Percentiles rank a stretch among this genome's conserved stretches.
Evolutionary conservation across 2,797 vertebrate species (phyloP).

Genomic region (Acrossocheilus wenchowensis): DNA sequence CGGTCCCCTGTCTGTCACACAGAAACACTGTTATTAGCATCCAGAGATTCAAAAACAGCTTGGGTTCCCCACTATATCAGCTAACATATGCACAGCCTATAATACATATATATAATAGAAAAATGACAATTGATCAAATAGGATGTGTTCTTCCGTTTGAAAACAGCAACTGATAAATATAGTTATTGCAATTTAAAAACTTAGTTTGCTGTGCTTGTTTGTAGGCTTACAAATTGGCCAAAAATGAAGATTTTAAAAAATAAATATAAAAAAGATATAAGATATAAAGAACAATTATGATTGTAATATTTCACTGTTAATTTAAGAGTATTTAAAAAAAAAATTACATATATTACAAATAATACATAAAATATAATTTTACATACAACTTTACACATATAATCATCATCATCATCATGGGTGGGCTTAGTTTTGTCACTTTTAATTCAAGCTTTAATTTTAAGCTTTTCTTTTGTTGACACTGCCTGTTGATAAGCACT

Average conservation of each 20-base stretch:
- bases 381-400: too few species aligned
- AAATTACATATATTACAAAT: not conserved
- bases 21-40: not conserved
- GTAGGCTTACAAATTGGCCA: not conserved
- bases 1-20: conserved; percentile 75
- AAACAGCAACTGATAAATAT: not conserved
- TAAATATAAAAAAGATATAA: not conserved
- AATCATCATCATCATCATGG: not conserved
- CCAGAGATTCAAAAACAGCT: not conserved
- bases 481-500: not conserved
- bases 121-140: not conserved
- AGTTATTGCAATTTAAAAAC: not conserved
- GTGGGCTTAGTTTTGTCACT: not conserved
- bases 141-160: not conserved
- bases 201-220: not conserved
- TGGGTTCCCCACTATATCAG: not conserved
- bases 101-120: not conserved
- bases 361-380: not conserved
- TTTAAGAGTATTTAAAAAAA: not conserved
- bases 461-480: not conserved
- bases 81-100: not conserved
- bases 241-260: not conserved
- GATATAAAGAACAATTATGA: not conserved
- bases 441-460: not conserved
- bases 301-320: not conserved